phyloP scores from a whole-genome alignment of 1,140 invertebrate species.

The Pseudomyrmex flavicornis region DNA sequence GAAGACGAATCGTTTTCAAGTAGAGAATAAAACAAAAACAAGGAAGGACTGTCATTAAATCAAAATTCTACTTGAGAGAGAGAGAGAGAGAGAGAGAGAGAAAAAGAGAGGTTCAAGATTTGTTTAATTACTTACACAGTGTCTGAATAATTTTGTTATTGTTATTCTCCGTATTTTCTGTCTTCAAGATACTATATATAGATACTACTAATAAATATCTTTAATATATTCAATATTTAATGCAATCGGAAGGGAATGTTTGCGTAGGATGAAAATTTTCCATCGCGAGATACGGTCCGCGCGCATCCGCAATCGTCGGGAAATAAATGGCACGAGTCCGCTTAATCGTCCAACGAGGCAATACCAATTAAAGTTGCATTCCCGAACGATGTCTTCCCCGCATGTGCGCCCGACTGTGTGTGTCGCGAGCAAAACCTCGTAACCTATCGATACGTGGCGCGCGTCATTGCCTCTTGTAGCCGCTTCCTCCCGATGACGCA shows the following conservation, averaged over 20 bases:
- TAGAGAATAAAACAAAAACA: neutral
- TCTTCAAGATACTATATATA: neutral
- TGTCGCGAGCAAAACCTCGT: constrained; percentile 35
- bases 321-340: constrained; percentile 68
- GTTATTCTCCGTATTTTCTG: neutral
- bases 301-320: constrained; percentile 65
- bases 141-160: neutral
- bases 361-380: constrained; percentile 75
- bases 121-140: neutral
- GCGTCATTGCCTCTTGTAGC: constrained; percentile 22
- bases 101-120: neutral
- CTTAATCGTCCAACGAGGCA: constrained; percentile 75
- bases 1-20: neutral
- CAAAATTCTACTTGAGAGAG: neutral
- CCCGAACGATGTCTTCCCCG: constrained; percentile 53
- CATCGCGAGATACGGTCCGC: constrained; percentile 7
- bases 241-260: neutral
- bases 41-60: constrained; percentile 19
- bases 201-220: neutral
- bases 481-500: neutral
- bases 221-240: neutral
- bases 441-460: constrained; percentile 45
- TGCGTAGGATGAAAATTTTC: neutral
- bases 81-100: no score
- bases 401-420: neutral